Evolutionary conservation across 2,888 invertebrate species (phyloP).

Genomic region (Acanthococcus lagerstroemiae): DNA sequence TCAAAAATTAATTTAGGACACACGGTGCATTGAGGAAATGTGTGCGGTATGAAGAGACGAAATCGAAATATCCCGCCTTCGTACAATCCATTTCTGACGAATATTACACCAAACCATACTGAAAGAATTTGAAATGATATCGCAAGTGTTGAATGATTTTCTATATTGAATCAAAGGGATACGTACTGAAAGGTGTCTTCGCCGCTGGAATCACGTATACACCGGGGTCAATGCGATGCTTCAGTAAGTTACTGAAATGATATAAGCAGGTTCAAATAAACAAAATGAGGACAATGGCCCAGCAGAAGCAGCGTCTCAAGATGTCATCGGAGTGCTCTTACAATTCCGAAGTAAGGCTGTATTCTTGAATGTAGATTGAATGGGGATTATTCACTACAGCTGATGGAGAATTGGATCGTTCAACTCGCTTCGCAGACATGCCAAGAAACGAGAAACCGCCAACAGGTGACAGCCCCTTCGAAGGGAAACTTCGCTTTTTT

Average conservation of each 20-base stretch:
- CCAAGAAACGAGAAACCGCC: slow-evolving; percentile 7
- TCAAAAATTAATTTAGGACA: slow-evolving; percentile 74
- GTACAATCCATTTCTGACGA: slow-evolving; percentile 78
- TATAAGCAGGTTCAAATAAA: too few relatives aligned
- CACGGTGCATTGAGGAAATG: slow-evolving; percentile 70
- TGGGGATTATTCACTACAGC: neutral
- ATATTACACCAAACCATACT: slow-evolving; percentile 89
- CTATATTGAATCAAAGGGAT: slow-evolving; percentile 37
- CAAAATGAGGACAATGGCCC: neutral
- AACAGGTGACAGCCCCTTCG: slow-evolving; percentile 10
- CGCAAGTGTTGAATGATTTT: slow-evolving; percentile 28
- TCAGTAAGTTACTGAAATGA: slow-evolving; percentile 65
- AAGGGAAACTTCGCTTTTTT: neutral
- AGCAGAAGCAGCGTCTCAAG: neutral
- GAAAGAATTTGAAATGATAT: slow-evolving; percentile 40
- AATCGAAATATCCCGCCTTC: slow-evolving; percentile 87
- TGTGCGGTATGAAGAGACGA: slow-evolving; percentile 70
- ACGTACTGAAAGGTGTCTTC: slow-evolving; percentile 68
- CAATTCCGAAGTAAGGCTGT: slow-evolving; percentile 86
- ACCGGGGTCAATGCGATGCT: slow-evolving; percentile 74
- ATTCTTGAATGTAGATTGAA: slow-evolving; percentile 64
- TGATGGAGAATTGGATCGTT: slow-evolving; percentile 9
- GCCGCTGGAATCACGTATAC: slow-evolving; percentile 88
- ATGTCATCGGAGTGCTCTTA: slow-evolving; percentile 47
- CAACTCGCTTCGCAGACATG: slow-evolving; percentile 6